These are phyloP conservation scores for Druceiella hillmani DNA, from an alignment of 2,888 invertebrate species.

Conservation along the genomic window DNA sequence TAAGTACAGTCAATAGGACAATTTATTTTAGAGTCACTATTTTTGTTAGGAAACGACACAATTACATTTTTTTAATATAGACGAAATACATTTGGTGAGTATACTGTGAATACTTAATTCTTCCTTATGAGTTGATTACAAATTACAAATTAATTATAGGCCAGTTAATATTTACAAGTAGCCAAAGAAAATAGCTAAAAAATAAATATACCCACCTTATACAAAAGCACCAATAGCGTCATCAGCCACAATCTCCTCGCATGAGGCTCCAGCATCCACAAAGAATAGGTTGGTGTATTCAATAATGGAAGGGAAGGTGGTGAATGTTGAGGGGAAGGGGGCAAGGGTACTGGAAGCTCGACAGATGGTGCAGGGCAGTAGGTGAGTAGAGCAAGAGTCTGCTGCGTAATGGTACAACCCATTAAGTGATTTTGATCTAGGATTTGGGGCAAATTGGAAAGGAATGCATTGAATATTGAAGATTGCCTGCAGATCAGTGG, in stretches of 20 bases:
- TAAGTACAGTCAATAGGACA: too few species aligned
- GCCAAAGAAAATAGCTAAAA: background rate
- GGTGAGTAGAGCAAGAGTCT: conserved; percentile 73
- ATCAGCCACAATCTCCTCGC: conserved; percentile 89
- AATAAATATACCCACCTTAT: conserved; percentile 66
- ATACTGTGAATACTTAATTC: too few species aligned
- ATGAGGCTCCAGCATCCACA: conserved; percentile 85
- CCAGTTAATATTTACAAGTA: too few species aligned
- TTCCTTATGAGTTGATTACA: too few species aligned
- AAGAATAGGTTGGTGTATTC: conserved; percentile 62
- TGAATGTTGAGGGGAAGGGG: conserved; percentile 1
- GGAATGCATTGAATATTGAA: conserved; percentile 92
- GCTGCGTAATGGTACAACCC: conserved; percentile 83
- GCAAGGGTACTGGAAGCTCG: conserved; percentile 31
- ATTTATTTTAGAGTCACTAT: too few species aligned
- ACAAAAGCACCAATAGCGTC: conserved; percentile 86
- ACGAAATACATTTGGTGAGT: too few species aligned
- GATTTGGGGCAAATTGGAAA: conserved; percentile 89
- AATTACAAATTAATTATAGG: background rate
- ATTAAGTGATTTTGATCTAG: conserved; percentile 94
- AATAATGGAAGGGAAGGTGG: too few species aligned
- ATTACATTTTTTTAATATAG: too few species aligned
- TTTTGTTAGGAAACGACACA: too few species aligned
- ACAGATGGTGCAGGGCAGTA: conserved; percentile 77
- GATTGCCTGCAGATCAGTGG: conserved; percentile 59